Percentiles rank a stretch among this genome's conserved stretches.
phyloP scores from a whole-genome alignment of 64 coral and sea anemone genomes.

The Dendronephthya gigantea region DNA sequence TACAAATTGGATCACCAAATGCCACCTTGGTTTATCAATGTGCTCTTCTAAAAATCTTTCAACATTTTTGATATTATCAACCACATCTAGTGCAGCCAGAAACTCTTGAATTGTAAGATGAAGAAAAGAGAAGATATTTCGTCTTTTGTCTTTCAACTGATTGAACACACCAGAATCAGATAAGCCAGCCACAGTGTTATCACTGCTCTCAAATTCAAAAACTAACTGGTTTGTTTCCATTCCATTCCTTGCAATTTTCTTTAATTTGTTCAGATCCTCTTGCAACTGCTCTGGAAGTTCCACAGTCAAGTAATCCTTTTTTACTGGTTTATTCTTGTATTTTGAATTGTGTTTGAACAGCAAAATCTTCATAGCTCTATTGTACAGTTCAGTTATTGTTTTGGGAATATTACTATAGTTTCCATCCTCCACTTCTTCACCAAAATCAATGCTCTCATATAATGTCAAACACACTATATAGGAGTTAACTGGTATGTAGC shows the following conservation, averaged over 20 bases:
- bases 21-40: conserved; percentile 28
- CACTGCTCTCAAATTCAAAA: neutral
- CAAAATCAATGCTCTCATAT: neutral
- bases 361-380: neutral
- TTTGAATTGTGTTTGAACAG: neutral
- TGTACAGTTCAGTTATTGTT: conserved; percentile 1
- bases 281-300: neutral
- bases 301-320: neutral
- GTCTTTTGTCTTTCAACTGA: conserved; percentile 17
- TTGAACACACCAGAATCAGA: conserved; percentile 45
- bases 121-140: conserved; percentile 34
- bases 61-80: neutral
- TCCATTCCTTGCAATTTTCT: conserved; percentile 30
- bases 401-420: neutral
- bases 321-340: neutral
- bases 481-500: conserved; percentile 55
- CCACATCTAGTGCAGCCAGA: conserved; percentile 32
- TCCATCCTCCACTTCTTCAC: too few species aligned
- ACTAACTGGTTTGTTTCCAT: conserved; percentile 13
- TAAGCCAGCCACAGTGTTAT: neutral
- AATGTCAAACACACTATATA: conserved; percentile 44
- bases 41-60: conserved; percentile 1
- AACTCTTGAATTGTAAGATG: conserved; percentile 71
- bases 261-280: neutral
- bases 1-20: conserved; percentile 43